Percentiles rank a stretch among this genome's conserved stretches.
Conservation (phyloP, 2,888 invertebrate genomes). For the Criorhina ranunculi region DNA sequence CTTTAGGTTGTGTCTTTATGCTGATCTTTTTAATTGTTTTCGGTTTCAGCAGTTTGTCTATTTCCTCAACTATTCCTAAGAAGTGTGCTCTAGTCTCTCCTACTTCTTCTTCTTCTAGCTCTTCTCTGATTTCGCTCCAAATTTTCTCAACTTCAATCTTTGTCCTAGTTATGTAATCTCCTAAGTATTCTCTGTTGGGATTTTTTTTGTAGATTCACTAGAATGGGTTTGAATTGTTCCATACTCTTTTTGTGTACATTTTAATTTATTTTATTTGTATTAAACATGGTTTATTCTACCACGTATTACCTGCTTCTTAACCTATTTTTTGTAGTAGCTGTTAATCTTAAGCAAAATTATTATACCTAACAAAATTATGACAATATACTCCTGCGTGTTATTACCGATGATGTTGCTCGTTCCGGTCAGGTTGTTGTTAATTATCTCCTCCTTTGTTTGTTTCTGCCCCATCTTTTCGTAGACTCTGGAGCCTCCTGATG, state of each 20-base stretch:
- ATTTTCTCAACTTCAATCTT: slow-evolving; percentile 1
- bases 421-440: no score
- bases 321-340: slow-evolving; percentile 1
- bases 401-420: neutral
- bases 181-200: no score
- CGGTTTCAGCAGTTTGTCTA: no score
- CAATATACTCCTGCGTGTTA: neutral
- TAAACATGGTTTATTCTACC: neutral
- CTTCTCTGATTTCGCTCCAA: neutral
- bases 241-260: neutral
- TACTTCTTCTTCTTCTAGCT: slow-evolving; percentile 2
- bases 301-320: neutral
- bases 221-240: neutral
- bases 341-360: neutral
- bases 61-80: no score
- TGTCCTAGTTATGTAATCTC: slow-evolving; percentile 5
- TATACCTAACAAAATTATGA: neutral
- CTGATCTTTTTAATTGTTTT: no score
- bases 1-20: no score
- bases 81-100: neutral
- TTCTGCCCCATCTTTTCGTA: neutral
- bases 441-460: neutral
- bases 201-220: neutral
- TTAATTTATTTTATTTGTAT: neutral
- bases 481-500: no score